Percentiles rank a stretch among this genome's conserved stretches.
Evolutionary conservation across 2,797 vertebrate genomes (phyloP).

Genomic region (Amphiprion clarkii): DNA sequence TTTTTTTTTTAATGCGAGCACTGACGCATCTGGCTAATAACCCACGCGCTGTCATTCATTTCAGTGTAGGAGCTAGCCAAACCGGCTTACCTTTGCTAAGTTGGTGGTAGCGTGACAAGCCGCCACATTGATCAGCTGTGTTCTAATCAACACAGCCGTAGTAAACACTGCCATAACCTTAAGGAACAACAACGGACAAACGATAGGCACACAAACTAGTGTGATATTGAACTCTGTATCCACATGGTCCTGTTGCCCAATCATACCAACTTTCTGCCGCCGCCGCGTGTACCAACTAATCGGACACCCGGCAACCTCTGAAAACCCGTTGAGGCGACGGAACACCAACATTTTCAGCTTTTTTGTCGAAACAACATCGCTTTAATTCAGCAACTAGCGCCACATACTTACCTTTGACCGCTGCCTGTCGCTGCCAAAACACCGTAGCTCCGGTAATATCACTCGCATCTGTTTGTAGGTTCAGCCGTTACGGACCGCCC

Average conservation of each 20-base stretch:
- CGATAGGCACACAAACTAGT: rapidly evolving
- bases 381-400: rapidly evolving
- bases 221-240: neutral
- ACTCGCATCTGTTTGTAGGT: neutral
- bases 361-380: neutral
- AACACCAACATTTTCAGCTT: no score
- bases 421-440: neutral
- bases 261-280: conserved; percentile 19
- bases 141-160: no score
- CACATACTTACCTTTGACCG: conserved; percentile 20
- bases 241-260: conserved; percentile 17
- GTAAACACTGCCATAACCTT: no score
- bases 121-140: no score
- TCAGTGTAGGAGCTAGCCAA: neutral
- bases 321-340: no score
- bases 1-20: no score
- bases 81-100: neutral
- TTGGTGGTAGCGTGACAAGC: neutral
- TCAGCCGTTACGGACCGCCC: conserved; percentile 34
- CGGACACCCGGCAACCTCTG: neutral
- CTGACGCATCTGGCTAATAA: conserved; percentile 1
- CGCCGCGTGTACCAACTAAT: conserved; percentile 13
- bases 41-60: conserved; percentile 44
- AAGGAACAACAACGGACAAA: neutral
- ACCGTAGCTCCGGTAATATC: neutral